Conservation (phyloP, 2,888 invertebrate genomes). For the Leucophora obtusa region DNA sequence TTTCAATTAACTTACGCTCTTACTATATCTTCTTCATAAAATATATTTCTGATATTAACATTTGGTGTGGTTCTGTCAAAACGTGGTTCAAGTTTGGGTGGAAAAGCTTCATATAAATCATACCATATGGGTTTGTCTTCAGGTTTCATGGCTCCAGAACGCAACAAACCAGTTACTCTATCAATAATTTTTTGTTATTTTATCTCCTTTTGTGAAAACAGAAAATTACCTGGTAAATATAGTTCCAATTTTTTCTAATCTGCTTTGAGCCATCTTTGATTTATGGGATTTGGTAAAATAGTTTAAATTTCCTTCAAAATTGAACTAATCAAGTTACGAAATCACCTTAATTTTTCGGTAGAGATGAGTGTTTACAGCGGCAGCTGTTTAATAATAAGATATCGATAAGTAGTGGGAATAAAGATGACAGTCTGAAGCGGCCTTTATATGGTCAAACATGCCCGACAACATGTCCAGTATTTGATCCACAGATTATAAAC, state of each 20-base stretch:
- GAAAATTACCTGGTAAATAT: slow-evolving; percentile 83
- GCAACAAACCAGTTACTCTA: slow-evolving; percentile 87
- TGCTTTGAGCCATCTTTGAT: slow-evolving; percentile 82
- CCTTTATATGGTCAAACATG: no score
- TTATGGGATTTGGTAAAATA: slow-evolving; percentile 14
- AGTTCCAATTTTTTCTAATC: slow-evolving; percentile 86
- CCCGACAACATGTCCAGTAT: no score
- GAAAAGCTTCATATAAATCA: slow-evolving; percentile 93
- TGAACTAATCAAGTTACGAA: slow-evolving; percentile 68
- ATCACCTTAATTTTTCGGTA: slow-evolving; percentile 48
- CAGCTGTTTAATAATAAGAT: slow-evolving; percentile 24
- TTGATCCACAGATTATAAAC: no score
- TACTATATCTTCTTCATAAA: slow-evolving; percentile 89
- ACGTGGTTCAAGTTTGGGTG: slow-evolving; percentile 90
- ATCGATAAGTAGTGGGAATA: slow-evolving; percentile 13
- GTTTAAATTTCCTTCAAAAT: slow-evolving; percentile 54
- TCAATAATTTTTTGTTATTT: slow-evolving; percentile 25
- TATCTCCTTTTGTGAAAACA: not conserved
- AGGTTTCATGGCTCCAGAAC: slow-evolving; percentile 87
- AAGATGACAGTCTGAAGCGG: not conserved
- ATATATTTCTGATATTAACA: slow-evolving; percentile 84
- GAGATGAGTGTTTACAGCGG: slow-evolving; percentile 23
- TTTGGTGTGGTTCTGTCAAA: slow-evolving; percentile 83
- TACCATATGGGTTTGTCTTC: slow-evolving; percentile 96
- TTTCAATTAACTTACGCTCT: slow-evolving; percentile 84